Base-by-base conservation (phyloP, 2,888 invertebrate species). In the Hydriomena furcata region DNA sequence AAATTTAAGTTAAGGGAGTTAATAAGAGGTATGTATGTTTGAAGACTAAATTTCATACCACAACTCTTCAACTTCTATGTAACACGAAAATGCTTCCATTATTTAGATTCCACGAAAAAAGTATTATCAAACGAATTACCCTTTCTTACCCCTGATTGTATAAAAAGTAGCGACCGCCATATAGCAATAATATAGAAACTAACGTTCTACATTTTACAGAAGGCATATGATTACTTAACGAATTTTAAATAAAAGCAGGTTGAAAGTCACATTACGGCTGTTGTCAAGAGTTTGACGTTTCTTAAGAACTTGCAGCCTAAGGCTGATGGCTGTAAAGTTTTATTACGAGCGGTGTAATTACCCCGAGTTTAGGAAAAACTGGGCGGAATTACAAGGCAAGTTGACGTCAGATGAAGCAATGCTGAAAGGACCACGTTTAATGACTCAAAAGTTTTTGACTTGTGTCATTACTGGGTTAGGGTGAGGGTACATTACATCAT, bases 391-490 rank as follows among this genome's bases (percentile, higher is more conserved):
- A 55, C 55, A 55, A 36, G 55, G 51, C 51, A 31, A 47, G 43
- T 47, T 27, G 42, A 49, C 42, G 46, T 46, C 28, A 24, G 46
- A 45, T 45, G 46, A 50, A 50, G 50, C 42, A 52, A 52, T 53
- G 55, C 24, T 54, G 47, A 48, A 48, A 52, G 52, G 46, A 41
- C 47, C 49, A 32, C 41, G 52, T 55, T 55, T 59, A 57, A 60
- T 59, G 52, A 58, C 55, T 55, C 48, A 47, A 53, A 56, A 55
- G 55, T 58, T 61, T 56, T 60, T 58, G 60, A 58, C 53, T 49
- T 44, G 46, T 61, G 60, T 58, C 58, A 45, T 60, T 60, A 60
- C 41, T 7, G 36, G 23, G 20, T 43, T 20, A 45, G 30, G 49
- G 49, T n/a, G 17, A 12, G 31, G 10, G 3, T 30, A 30, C 20